Conservation (phyloP, 1,140 invertebrate genomes). For the Ceratina japonica region DNA sequence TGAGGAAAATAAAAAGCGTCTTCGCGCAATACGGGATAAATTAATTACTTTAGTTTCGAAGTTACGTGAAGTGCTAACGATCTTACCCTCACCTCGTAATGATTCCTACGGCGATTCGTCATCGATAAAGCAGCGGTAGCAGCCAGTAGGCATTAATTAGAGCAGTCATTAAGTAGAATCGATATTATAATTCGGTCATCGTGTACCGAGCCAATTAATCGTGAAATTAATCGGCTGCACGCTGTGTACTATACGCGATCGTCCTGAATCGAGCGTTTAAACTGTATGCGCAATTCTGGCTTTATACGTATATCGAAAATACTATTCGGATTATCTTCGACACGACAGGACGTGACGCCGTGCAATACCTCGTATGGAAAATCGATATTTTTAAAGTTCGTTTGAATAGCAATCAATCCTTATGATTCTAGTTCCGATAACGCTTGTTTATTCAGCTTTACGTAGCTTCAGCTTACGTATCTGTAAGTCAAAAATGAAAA, state of each 20-base stretch:
- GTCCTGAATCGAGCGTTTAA: slow-evolving; percentile 1
- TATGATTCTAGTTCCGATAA: background rate
- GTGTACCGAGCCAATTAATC: background rate
- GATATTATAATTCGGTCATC: slow-evolving; percentile 11
- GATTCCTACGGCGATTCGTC: slow-evolving; percentile 11
- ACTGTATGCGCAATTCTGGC: background rate
- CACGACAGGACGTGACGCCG: background rate
- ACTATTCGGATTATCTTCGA: slow-evolving; percentile 4
- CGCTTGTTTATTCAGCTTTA: background rate
- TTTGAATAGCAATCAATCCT: background rate
- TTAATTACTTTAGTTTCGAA: slow-evolving; percentile 35
- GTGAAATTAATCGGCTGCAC: slow-evolving; percentile 16
- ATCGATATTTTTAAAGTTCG: slow-evolving; percentile 6
- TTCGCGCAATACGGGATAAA: slow-evolving; percentile 22
- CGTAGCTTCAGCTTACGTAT: no score
- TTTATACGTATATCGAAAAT: background rate
- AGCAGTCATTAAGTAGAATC: slow-evolving; percentile 25
- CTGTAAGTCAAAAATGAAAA: background rate
- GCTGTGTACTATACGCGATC: background rate
- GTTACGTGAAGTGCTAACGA: background rate
- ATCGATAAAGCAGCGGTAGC: background rate
- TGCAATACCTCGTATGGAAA: background rate
- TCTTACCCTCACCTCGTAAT: background rate
- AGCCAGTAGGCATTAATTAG: slow-evolving; percentile 12
- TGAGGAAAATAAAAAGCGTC: slow-evolving; percentile 42